A percentile compares a stretch with the other conserved stretches of the same genome.
These are phyloP conservation scores for Platysteira castanea DNA, from an alignment of 2,113 vertebrate species.

Conservation along the genomic window DNA sequence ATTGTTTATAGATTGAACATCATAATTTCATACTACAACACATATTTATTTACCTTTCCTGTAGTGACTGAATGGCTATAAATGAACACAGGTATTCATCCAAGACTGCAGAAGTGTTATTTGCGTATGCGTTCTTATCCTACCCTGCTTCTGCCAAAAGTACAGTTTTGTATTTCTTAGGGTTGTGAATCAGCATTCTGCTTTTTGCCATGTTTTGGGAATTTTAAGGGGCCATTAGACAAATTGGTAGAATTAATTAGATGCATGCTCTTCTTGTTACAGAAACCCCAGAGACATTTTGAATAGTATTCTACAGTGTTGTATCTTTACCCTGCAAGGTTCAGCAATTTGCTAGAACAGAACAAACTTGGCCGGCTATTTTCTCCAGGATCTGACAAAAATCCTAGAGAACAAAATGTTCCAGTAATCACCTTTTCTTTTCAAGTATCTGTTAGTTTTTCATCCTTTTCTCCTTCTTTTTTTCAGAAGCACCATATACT, in stretches of 20 bases:
- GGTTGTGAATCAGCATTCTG: not conserved
- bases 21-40: not conserved
- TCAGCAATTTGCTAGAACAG: not conserved
- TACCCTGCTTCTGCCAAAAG: not conserved
- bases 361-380: not conserved
- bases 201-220: not conserved
- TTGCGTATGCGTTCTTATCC: not conserved
- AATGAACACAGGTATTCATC: not conserved
- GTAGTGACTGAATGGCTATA: not conserved
- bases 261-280: not conserved
- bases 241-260: constrained; percentile 21
- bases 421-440: constrained; percentile 1
- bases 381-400: constrained; percentile 28
- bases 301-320: not conserved
- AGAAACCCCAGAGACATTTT: not conserved
- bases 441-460: not conserved
- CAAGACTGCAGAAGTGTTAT: not conserved
- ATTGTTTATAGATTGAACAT: not conserved
- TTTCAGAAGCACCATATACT: not conserved
- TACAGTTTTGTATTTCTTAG: not conserved
- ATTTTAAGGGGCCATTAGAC: constrained; percentile 2
- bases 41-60: not conserved
- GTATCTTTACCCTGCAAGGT: not conserved
- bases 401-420: constrained; percentile 13
- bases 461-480: not conserved